Conservation (phyloP, 2,113 vertebrate genomes). For the Bostrychus sinensis region DNA sequence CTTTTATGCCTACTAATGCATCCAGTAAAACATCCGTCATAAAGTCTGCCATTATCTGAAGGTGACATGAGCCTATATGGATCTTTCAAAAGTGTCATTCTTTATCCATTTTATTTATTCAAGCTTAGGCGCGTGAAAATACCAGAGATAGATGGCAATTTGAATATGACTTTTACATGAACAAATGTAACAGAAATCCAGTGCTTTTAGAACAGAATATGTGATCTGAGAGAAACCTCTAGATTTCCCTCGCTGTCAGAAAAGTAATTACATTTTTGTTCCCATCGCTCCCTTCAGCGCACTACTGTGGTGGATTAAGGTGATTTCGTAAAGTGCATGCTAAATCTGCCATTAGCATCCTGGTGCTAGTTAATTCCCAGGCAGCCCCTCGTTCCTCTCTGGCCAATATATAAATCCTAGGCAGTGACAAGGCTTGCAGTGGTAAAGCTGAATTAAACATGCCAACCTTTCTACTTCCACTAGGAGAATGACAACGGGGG, state of each 20-base stretch:
- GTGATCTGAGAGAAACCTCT: slow-evolving; percentile 17
- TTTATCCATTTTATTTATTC: slow-evolving; percentile 1
- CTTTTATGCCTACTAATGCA: slow-evolving; percentile 73
- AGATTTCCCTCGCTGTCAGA: slow-evolving; percentile 1
- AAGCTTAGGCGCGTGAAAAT: not conserved
- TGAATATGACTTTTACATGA: slow-evolving; percentile 1
- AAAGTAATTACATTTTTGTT: slow-evolving; percentile 39
- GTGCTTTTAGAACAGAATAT: slow-evolving; percentile 5
- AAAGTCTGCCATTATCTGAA: slow-evolving; percentile 53
- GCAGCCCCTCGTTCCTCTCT: slow-evolving; percentile 45
- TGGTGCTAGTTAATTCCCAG: slow-evolving; percentile 54
- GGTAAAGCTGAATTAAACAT: slow-evolving; percentile 72
- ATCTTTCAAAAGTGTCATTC: slow-evolving; percentile 36
- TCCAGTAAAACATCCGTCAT: slow-evolving; percentile 66
- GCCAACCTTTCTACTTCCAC: slow-evolving; percentile 31
- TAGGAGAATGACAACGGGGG: slow-evolving; percentile 31
- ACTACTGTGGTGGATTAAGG: slow-evolving; percentile 48
- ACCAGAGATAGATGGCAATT: not conserved
- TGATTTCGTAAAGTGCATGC: slow-evolving; percentile 54
- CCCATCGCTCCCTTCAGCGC: slow-evolving; percentile 24
- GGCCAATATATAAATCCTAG: slow-evolving; percentile 55
- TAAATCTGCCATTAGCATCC: slow-evolving; percentile 59
- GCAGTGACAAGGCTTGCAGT: slow-evolving; percentile 40
- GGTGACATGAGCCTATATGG: slow-evolving; percentile 45
- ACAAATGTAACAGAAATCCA: slow-evolving; percentile 1